Base-by-base conservation (phyloP, 2,888 invertebrate species). In the Gerosis bhagava region DNA sequence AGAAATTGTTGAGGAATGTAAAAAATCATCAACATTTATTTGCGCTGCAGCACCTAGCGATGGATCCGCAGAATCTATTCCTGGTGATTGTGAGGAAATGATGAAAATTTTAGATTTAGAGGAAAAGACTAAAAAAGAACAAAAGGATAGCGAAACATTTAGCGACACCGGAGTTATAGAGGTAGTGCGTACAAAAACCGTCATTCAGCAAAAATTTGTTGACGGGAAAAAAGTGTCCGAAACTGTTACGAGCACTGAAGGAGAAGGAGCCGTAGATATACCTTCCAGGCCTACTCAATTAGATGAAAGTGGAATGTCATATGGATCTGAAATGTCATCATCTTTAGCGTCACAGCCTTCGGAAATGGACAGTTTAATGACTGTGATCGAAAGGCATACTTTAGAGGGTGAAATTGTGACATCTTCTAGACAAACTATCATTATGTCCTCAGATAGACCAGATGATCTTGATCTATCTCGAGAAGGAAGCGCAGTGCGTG, bases 71-170 rank as follows among this genome's bases (percentile, higher is more conserved):
- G 88, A 89, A 61, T 89, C 89, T 0, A 86, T 88, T 49, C 86
- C 88, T 80, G 93, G 84, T 83, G 93, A 67, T 71, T 93, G 74
- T 79, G 93, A 70, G 79, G 90, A 75, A 82, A 90, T 68, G 92
- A 91, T 77, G 92, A 91, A 80, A 86, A 80, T 82, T 55, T 78
- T 75, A 69, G 91, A 74, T 63, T 90, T 70, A 88, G 93, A 80
- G 89, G 83, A 86, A 50, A 78, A 79, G 53, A 67, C 74, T 6
- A 74, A 74, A 28, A 63, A 70, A 52, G 59, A 62, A 11, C 62
- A 71, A 37, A 41, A 66, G 11, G 63, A 73, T 1, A 73, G 75
- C 0, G n/a, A n/a, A n/a, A 73, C 65, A 56, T 73, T 77, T 1
- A 70, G 77, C 35, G 83, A 82, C 19, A 61, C 74, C 8, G 82